Base-by-base conservation (phyloP, 2,797 vertebrate genomes). In the Arrhamphus sclerolepis region DNA sequence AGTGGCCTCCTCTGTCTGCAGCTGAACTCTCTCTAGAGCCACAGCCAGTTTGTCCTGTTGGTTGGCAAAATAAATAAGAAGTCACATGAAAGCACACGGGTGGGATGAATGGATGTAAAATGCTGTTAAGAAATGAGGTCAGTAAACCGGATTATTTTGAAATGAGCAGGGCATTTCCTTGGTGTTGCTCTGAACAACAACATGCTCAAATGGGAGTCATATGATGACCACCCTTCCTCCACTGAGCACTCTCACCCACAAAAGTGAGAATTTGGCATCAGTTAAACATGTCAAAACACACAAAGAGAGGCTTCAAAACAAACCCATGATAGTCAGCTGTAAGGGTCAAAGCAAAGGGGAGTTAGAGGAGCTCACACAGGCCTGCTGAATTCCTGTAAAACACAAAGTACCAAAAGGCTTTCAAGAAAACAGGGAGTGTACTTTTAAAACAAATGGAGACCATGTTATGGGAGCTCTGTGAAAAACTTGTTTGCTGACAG, bases 1-100 rank as follows among this genome's bases (percentile, higher is more conserved):
- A 0, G 73, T 70, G 62, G 88, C 89, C 48, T 88, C 84, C 63
- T 87, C 83, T 0, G 75, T 75, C 74, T 92, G 92, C 0, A 82
- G 53, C 46, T 81, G 75, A 47, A 89, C 81, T 39, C 63, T 81
- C 68, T 88, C 77, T 8, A 93, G 70, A 51, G 86, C 83, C 8
- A 70, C 16, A 16, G 79, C 78, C 69, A 92, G 76, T 66, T 91
- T 90, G 14, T 89, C 87, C 92, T 93, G 81, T 52, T 28, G 34
- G 13, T 6, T n/a, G 16, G 7, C 22, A 64, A n/a, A 41, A 60
- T 1, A 74, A 54, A 63, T 0, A 56, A 26, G 74, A 44, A 51
- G 49, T 75, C 56, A 82, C 61, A 70, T 62, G 72, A 28, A 26
- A 26, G 24, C 24, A 26, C 24, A 26, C 24, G 24, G 24, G 6